These are phyloP conservation scores for Diorhabda carinulata DNA, from an alignment of 1,140 invertebrate species.

Conservation along the genomic window DNA sequence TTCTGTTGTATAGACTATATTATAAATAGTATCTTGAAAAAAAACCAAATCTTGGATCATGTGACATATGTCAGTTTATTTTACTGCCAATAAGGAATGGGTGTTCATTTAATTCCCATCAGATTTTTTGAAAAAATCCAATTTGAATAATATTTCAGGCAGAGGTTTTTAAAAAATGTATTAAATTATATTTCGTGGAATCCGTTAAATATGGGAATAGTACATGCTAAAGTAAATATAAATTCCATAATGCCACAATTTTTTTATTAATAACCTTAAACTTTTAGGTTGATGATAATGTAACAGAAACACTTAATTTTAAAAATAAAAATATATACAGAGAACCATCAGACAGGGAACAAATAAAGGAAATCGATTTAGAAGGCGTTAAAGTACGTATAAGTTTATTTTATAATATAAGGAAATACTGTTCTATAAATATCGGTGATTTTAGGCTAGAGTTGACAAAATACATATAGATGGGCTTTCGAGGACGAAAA, in stretches of 20 bases:
- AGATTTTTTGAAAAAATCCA: conserved; percentile 3
- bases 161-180: background rate
- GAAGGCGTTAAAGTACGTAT: conserved; percentile 24
- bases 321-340: conserved; percentile 18
- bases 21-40: no score
- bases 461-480: conserved; percentile 78
- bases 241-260: background rate
- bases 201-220: conserved; percentile 24
- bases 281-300: conserved; percentile 26
- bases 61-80: no score
- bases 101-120: background rate
- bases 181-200: conserved; percentile 11
- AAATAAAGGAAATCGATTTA: conserved; percentile 29
- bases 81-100: no score
- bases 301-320: conserved; percentile 22
- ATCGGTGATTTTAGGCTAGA: conserved; percentile 54
- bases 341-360: conserved; percentile 15
- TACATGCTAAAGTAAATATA: conserved; percentile 27
- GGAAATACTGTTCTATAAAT: background rate
- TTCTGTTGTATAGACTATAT: no score
- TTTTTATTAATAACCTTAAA: conserved; percentile 15
- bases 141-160: background rate
- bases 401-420: background rate
- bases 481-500: conserved; percentile 75
- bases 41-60: no score